Conservation (phyloP, 1,140 invertebrate species). For the Drosophila watanabei region DNA sequence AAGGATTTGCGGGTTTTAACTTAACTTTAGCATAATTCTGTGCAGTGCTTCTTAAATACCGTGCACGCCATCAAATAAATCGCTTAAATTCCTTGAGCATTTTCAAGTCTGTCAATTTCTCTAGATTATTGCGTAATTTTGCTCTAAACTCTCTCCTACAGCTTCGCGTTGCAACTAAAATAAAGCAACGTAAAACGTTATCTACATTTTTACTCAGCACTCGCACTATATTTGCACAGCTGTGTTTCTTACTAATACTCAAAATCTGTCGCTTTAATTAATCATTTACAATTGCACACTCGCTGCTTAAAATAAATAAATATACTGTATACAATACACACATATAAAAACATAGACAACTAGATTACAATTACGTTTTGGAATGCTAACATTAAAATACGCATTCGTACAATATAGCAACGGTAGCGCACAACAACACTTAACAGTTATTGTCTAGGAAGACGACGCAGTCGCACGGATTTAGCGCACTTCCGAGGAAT, state of each 20-base stretch:
- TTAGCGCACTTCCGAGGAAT: conserved; percentile 43
- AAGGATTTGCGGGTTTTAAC: conserved; percentile 1
- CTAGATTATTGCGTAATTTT: conserved; percentile 3
- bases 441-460: conserved; percentile 79
- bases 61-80: conserved; percentile 2
- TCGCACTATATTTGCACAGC: conserved; percentile 25
- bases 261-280: conserved; percentile 36
- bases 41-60: background rate
- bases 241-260: conserved; percentile 42
- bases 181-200: background rate
- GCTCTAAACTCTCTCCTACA: background rate
- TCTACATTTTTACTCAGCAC: conserved; percentile 7
- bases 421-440: conserved; percentile 66
- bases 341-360: conserved; percentile 69
- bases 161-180: background rate
- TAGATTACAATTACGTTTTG: conserved; percentile 66
- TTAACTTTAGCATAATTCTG: background rate
- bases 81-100: conserved; percentile 12
- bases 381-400: conserved; percentile 76
- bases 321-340: conserved; percentile 53
- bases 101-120: conserved; percentile 12
- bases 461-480: conserved; percentile 67
- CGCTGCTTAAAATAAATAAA: conserved; percentile 73
- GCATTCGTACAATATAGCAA: conserved; percentile 65
- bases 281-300: conserved; percentile 72